These are phyloP conservation scores for Cryptus viduatorius DNA, from an alignment of 2,888 invertebrate species.

Conservation along the genomic window DNA sequence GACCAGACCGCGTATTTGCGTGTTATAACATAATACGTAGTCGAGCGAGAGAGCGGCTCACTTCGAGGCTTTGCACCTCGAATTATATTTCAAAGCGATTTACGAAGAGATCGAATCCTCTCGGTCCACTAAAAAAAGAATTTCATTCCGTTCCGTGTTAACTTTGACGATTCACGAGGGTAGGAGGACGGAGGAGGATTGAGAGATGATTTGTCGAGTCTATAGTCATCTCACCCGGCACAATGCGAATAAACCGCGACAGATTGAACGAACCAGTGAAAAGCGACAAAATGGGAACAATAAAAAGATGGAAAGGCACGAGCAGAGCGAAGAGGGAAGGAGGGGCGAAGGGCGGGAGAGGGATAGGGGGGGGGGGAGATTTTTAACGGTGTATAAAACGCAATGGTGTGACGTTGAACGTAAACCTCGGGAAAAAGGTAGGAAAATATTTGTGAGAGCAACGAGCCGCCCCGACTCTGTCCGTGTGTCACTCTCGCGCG, in stretches of 20 bases:
- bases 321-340: neutral
- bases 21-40: slow-evolving; percentile 1
- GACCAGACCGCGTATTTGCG: slow-evolving; percentile 12
- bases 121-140: slow-evolving; percentile 7
- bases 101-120: slow-evolving; percentile 9
- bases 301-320: slow-evolving; percentile 2
- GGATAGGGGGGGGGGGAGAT: slow-evolving; percentile 17
- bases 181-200: neutral
- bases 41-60: neutral
- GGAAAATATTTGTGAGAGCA: slow-evolving; percentile 58
- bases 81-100: slow-evolving; percentile 4
- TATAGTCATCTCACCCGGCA: neutral
- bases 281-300: neutral
- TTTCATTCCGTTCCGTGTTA: neutral
- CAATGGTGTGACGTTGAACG: slow-evolving; percentile 38
- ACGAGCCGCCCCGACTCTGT: slow-evolving; percentile 14
- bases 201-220: slow-evolving; percentile 1
- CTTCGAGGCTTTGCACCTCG: neutral
- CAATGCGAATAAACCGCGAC: slow-evolving; percentile 38
- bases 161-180: slow-evolving; percentile 3
- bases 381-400: slow-evolving; percentile 26
- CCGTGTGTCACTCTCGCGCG: neutral
- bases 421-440: slow-evolving; percentile 31
- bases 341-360: neutral
- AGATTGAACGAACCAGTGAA: slow-evolving; percentile 29